Percentiles rank a stretch among this genome's conserved stretches.
Evolutionary conservation across 2,888 invertebrate genomes (phyloP).

Genomic region (Drosophila maculinotata): DNA sequence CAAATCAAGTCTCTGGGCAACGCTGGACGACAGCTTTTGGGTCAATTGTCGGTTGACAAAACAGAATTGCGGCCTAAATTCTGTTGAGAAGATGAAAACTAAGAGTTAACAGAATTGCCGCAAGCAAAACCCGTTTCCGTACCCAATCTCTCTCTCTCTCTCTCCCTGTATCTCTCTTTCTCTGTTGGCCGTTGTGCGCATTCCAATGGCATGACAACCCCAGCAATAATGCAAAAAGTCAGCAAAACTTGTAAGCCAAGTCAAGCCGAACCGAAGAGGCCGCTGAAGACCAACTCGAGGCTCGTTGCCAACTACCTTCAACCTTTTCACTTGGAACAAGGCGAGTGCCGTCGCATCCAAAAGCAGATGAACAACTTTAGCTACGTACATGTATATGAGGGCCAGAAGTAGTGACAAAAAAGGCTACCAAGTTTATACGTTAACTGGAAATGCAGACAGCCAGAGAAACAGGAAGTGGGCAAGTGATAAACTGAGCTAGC

Average conservation of each 20-base stretch:
- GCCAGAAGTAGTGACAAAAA: slow-evolving; percentile 19
- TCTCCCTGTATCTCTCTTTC: slow-evolving; percentile 7
- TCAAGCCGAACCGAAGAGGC: slow-evolving; percentile 47
- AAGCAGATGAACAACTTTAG: slow-evolving; percentile 44
- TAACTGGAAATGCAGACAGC: slow-evolving; percentile 7
- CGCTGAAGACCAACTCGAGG: slow-evolving; percentile 23
- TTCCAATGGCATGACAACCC: slow-evolving; percentile 81
- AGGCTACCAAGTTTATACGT: slow-evolving; percentile 5
- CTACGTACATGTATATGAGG: slow-evolving; percentile 2
- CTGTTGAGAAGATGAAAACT: slow-evolving; percentile 43
- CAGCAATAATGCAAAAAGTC: slow-evolving; percentile 48
- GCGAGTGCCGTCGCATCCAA: slow-evolving; percentile 14
- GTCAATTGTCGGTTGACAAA: slow-evolving; percentile 60
- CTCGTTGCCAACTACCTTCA: slow-evolving; percentile 65
- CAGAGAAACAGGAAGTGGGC: slow-evolving; percentile 24
- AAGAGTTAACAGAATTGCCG: slow-evolving; percentile 58
- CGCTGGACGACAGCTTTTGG: slow-evolving; percentile 51
- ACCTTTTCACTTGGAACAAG: slow-evolving; percentile 60
- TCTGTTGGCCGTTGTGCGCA: slow-evolving; percentile 52
- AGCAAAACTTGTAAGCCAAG: slow-evolving; percentile 60
- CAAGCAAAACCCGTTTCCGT: slow-evolving; percentile 67
- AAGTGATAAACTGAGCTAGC: slow-evolving; percentile 13
- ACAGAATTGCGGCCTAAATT: slow-evolving; percentile 65
- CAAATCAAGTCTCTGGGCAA: slow-evolving; percentile 1
- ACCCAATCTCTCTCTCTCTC: slow-evolving; percentile 28